Base-by-base conservation (phyloP, 2,888 invertebrate genomes). In the Athalia circularis region DNA sequence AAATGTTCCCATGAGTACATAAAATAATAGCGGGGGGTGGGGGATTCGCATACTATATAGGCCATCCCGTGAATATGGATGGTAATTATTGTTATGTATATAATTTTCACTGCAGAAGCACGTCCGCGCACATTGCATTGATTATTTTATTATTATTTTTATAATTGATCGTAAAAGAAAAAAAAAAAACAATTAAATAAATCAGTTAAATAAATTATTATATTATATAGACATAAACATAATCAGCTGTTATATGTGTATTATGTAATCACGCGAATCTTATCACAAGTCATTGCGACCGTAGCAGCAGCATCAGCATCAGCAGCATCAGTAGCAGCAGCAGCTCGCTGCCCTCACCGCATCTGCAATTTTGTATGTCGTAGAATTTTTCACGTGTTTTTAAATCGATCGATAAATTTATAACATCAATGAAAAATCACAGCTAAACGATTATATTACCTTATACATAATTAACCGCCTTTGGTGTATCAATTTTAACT, bases 401-500 rank as follows among this genome's bases (percentile, higher is more conserved):
- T 72, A 72, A 47, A 72, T 68, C 54, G 13, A 47, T 13, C 13
- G 9, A 59, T 29, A 50, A 29, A 7, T 50, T 8, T 8, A 5
- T 9, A 9, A 29, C 15, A 29, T 29, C 4, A 29, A 67, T 15
- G 50, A 9, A 29, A 29, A 13, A 13, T 15, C 48, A 67, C 13
- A 50, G n/a, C 8, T 8, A 68, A 59, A 72, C 1, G 54, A 54
- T 54, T 54, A 54, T 4, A 48, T 3, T 65, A 47, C 13, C 8
- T 13, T 61, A 62, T 61, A 75, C 50, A 64, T 76, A 65, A 48
- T 54, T 57, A 59, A 57, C 43, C 82, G 83, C 57, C 70, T 72
- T 79, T 61, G 57, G 67, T 72, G 79, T 79, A 70, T 45, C 47
- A 59, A 72, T 79, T 79, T 80, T 80, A 75, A 29, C 29, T 29